phyloP scores from a whole-genome alignment of 53 echinoderm and acorn worm species.

The Glandiceps talaboti region DNA sequence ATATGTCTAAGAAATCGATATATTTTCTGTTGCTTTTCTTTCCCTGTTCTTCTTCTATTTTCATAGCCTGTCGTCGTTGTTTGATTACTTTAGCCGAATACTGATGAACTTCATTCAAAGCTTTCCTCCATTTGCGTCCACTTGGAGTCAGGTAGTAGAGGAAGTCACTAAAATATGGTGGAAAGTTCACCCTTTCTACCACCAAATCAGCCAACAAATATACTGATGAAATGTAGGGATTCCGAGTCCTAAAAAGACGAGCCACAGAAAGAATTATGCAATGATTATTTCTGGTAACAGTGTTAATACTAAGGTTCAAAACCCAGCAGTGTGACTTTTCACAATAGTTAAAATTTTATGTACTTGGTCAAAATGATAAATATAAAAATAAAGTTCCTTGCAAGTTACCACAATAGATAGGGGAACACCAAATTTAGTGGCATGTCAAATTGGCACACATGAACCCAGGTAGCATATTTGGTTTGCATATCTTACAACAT shows the following conservation, averaged over 20 bases:
- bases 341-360: background rate
- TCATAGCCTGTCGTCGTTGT: background rate
- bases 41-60: background rate
- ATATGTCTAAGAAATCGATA: conserved; percentile 34
- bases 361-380: background rate
- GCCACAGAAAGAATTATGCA: background rate
- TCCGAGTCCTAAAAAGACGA: background rate
- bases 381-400: background rate
- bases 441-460: too few relatives aligned
- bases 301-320: background rate
- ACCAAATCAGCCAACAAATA: background rate
- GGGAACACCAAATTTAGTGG: too few relatives aligned
- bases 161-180: background rate
- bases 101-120: background rate
- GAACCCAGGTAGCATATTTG: too few relatives aligned
- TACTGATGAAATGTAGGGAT: background rate
- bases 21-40: conserved; percentile 2
- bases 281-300: background rate
- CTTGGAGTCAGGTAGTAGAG: background rate
- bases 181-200: background rate
- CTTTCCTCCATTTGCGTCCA: background rate
- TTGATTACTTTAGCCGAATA: background rate
- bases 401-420: too few relatives aligned
- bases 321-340: background rate
- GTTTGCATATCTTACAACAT: too few relatives aligned